A percentile compares a stretch with the other conserved stretches of the same genome.
Evolutionary conservation across 2,797 vertebrate genomes (phyloP).

Genomic region (Tragopan temminckii): DNA sequence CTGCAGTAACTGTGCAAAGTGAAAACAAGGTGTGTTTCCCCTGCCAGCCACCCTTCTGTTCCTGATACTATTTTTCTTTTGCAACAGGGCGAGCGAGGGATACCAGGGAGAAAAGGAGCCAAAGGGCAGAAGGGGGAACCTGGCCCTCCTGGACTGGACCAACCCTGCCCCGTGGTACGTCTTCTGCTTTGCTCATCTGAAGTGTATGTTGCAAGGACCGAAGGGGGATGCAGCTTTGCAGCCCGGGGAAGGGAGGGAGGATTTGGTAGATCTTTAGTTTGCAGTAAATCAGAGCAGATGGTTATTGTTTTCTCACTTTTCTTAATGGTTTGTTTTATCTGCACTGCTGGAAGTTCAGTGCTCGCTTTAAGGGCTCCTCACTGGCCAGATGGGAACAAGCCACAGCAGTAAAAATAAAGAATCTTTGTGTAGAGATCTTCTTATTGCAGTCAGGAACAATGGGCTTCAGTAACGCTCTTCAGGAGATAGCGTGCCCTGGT

Average conservation of each 20-base stretch:
- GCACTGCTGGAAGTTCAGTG: constrained; percentile 49
- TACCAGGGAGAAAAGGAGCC: constrained; percentile 90
- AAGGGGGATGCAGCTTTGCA: background rate
- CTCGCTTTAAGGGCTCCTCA: background rate
- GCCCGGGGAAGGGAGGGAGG: background rate
- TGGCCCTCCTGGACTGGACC: constrained; percentile 94
- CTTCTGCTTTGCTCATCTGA: background rate
- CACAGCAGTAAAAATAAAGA: constrained; percentile 50
- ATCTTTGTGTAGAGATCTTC: constrained; percentile 42
- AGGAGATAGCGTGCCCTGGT: background rate
- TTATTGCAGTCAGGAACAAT: constrained; percentile 49
- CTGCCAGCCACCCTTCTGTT: background rate
- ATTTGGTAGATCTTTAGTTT: constrained; percentile 8
- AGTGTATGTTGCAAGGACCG: rapidly evolving
- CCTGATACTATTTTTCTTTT: background rate
- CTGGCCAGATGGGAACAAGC: constrained; percentile 52
- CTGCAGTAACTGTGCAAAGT: background rate
- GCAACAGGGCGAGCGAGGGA: constrained; percentile 91
- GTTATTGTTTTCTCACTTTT: constrained; percentile 65
- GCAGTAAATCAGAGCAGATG: constrained; percentile 66
- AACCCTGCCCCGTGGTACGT: constrained; percentile 97
- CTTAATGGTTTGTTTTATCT: constrained; percentile 52
- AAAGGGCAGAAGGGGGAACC: constrained; percentile 97
- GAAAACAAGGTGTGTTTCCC: background rate
- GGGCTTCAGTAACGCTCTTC: background rate